Base-by-base conservation (phyloP, 2,888 invertebrate genomes). In the Caenorhabditis afra region DNA sequence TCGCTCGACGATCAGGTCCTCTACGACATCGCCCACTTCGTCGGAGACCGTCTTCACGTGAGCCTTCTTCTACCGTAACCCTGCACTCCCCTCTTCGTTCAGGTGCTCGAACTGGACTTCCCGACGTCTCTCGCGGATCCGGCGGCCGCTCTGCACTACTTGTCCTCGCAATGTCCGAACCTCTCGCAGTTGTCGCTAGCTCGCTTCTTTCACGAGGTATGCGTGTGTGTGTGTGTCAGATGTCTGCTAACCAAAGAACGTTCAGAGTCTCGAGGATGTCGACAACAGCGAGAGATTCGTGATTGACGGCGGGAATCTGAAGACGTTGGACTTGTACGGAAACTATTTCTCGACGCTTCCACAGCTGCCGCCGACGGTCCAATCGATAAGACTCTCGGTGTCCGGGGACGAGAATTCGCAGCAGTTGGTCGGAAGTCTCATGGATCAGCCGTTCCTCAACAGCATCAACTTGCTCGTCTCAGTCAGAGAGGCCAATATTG, bases 1-100 rank as follows among this genome's bases (percentile, higher is more conserved):
- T 81, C 84, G 3, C 76, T 90, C 20, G 89, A 89, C 49, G 90
- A 90, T 70, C 86, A 86, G 47, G 87, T 87, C 0, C 79, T 90
- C 45, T 89, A 88, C 55, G 88, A 88, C 71, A 88, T 90, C 47
- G 89, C 89, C 11, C 83, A 86, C 67, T 85, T 78, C 57, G 77
- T 89, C 35, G 90, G 88, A 16, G 85, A 88, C 5, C 74, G 84
- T 12, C 74, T 86, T n/a, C 68, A 77, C 61, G 85, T 86, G 12
- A 59, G 75, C 67, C 14, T 55, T 49, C 14, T 20, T 29, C 14
- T 8, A n/a, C 29, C 23, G 7, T 7, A 12, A 4, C 12, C 59
- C 35, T 20, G 23, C 22, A 57, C 39, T 12, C 18, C n/a, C n/a
- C n/a, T n/a, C n/a, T n/a, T n/a, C 52, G 78, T 89, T 22, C 65